These are phyloP conservation scores for Lepus oiostolus DNA, from an alignment of 2,797 vertebrate species.

Conservation along the genomic window DNA sequence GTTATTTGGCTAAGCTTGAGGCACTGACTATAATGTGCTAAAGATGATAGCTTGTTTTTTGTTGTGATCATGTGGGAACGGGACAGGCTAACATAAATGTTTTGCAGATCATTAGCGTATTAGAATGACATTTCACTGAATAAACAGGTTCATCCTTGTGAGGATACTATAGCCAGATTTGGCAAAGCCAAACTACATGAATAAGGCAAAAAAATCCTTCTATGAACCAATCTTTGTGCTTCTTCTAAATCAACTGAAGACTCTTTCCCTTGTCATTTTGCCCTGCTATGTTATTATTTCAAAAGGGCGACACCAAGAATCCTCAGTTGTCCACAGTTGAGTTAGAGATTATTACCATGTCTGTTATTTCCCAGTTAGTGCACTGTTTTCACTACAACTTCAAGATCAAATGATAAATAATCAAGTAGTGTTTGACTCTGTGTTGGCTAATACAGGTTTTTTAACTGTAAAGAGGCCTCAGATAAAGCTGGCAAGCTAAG, in stretches of 20 bases:
- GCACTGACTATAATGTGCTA: conserved; percentile 14
- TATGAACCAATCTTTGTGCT: not conserved
- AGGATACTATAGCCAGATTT: not conserved
- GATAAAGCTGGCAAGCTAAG: not conserved
- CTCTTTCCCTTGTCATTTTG: not conserved
- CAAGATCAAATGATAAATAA: not conserved
- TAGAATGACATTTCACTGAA: conserved; percentile 23
- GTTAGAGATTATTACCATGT: not conserved
- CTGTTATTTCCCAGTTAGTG: not conserved
- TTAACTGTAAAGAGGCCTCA: not conserved
- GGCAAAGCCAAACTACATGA: not conserved
- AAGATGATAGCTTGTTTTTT: conserved; percentile 59
- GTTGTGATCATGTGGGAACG: conserved; percentile 36
- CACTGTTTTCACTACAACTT: not conserved
- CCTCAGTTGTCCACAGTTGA: not conserved
- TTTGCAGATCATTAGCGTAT: not conserved
- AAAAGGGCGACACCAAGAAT: not conserved
- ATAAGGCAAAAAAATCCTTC: not conserved
- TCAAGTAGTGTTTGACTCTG: not conserved
- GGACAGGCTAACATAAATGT: not conserved
- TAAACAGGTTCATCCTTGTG: not conserved
- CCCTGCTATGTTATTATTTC: not conserved
- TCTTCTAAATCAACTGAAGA: not conserved
- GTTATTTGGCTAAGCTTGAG: conserved; percentile 57
- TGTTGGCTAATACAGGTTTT: not conserved